Evolutionary conservation across 2,113 vertebrate species (phyloP).

Genomic region (Petrocephalus zakoni): DNA sequence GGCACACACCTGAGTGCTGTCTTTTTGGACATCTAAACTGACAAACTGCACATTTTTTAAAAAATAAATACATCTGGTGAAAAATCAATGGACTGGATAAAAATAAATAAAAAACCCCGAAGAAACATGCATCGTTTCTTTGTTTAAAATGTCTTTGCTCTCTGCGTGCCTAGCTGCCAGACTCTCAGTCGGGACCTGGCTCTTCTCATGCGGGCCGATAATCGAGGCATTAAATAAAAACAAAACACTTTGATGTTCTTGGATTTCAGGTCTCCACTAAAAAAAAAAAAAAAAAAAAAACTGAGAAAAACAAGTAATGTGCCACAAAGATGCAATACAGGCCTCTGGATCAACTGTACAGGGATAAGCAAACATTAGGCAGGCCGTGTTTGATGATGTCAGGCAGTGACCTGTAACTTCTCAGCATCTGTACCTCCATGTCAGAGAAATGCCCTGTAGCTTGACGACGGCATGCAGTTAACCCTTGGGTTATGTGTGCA

Average conservation of each 20-base stretch:
- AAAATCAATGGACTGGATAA: not conserved
- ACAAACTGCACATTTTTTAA: not conserved
- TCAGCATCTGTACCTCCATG: not conserved
- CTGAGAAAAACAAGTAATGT: not conserved
- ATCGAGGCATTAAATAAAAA: not conserved
- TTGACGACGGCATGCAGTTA: not conserved
- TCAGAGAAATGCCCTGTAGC: not conserved
- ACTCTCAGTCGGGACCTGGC: not conserved
- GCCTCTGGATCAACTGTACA: not conserved
- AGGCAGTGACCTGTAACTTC: not conserved
- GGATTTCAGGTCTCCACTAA: not conserved
- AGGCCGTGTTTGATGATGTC: not conserved
- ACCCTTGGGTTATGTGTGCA: not conserved
- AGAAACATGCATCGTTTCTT: not conserved
- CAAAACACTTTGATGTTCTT: not conserved
- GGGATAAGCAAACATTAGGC: not conserved
- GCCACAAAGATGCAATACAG: not conserved
- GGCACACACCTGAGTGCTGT: not conserved
- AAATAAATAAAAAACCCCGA: not conserved
- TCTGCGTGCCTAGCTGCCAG: not conserved
- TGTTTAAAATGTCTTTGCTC: not conserved
- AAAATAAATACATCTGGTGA: slow-evolving; percentile 2
- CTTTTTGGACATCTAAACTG: not conserved
- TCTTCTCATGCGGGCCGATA: not conserved
- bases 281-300: not conserved